These are phyloP conservation scores for Prochilodus magdalenae DNA, from an alignment of 2,113 vertebrate species.

Conservation along the genomic window DNA sequence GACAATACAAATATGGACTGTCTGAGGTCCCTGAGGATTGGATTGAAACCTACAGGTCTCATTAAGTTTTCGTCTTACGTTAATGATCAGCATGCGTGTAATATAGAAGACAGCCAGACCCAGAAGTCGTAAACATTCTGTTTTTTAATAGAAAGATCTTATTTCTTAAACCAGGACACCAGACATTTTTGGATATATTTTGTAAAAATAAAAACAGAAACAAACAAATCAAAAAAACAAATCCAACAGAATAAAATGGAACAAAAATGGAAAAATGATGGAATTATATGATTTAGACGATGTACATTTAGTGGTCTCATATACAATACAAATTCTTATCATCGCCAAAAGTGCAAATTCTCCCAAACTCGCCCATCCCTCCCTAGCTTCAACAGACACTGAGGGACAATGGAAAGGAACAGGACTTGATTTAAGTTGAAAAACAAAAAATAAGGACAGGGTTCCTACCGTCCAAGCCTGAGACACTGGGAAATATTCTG, in stretches of 20 bases:
- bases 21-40: background rate
- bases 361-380: constrained; percentile 66
- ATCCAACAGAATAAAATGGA: constrained; percentile 64
- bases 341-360: constrained; percentile 82
- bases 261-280: constrained; percentile 73
- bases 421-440: constrained; percentile 55
- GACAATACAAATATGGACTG: background rate
- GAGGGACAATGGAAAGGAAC: constrained; percentile 60
- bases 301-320: constrained; percentile 84
- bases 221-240: constrained; percentile 65
- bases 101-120: constrained; percentile 33
- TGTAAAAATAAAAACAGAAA: constrained; percentile 60
- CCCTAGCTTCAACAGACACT: constrained; percentile 70
- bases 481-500: constrained; percentile 63
- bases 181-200: constrained; percentile 82
- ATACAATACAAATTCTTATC: constrained; percentile 78
- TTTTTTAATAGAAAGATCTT: constrained; percentile 84
- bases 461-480: constrained; percentile 63
- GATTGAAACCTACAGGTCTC: background rate
- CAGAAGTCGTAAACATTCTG: constrained; percentile 74
- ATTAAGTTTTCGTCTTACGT: background rate
- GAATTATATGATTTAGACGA: constrained; percentile 80
- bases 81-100: background rate
- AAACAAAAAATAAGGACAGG: constrained; percentile 54
- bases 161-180: constrained; percentile 84